Percentiles rank a stretch among this genome's conserved stretches.
Evolutionary conservation across 2,888 invertebrate species (phyloP).

Genomic region (Endomychus coccineus): DNA sequence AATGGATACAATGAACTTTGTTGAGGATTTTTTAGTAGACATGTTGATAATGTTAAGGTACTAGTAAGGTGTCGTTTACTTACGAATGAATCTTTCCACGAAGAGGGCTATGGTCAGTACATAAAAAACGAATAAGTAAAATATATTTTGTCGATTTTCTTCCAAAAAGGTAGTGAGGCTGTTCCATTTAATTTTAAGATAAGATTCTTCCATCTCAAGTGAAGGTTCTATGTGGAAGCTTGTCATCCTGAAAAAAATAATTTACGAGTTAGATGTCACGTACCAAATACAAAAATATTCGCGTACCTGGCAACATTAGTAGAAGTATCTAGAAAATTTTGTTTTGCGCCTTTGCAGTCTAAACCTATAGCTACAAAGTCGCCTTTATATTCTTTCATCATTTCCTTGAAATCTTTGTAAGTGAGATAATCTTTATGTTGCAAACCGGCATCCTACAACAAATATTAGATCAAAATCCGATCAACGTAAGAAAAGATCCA

Average conservation of each 20-base stretch:
- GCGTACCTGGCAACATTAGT: slow-evolving; percentile 73
- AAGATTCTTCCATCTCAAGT: slow-evolving; percentile 61
- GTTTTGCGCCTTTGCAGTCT: slow-evolving; percentile 92
- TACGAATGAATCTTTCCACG: slow-evolving; percentile 88
- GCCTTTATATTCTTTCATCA: slow-evolving; percentile 96
- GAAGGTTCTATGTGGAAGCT: slow-evolving; percentile 85
- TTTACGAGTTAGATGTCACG: background rate
- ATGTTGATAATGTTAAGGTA: no score
- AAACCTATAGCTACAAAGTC: slow-evolving; percentile 91
- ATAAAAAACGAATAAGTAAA: slow-evolving; percentile 90
- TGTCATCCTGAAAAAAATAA: slow-evolving; percentile 64
- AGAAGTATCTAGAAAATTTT: slow-evolving; percentile 89
- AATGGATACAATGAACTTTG: no score
- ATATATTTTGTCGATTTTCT: slow-evolving; percentile 93
- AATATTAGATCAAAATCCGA: slow-evolving; percentile 11
- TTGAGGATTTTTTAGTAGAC: no score
- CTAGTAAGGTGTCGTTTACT: no score
- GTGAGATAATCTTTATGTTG: slow-evolving; percentile 85
- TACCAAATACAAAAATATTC: slow-evolving; percentile 3
- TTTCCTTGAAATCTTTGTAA: slow-evolving; percentile 85
- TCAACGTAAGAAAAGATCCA: background rate
- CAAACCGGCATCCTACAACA: slow-evolving; percentile 70
- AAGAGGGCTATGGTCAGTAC: slow-evolving; percentile 91
- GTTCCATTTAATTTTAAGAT: slow-evolving; percentile 75
- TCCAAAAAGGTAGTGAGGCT: slow-evolving; percentile 84